Percentiles rank a stretch among this genome's conserved stretches.
phyloP scores from a whole-genome alignment of 2,797 vertebrate genomes.

The Coregonus sp. region DNA sequence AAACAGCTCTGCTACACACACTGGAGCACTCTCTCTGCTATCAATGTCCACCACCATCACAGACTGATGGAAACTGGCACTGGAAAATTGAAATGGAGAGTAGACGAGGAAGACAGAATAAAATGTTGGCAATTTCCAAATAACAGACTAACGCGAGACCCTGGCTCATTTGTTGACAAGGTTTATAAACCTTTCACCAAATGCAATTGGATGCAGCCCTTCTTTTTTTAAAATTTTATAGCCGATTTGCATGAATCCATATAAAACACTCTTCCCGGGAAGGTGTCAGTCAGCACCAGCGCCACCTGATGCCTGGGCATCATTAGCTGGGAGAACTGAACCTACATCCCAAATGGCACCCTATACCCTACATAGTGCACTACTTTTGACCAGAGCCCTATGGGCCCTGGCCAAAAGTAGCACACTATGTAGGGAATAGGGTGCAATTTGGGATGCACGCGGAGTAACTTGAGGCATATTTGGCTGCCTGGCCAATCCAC shows the following conservation, averaged over 20 bases:
- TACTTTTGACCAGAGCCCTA: not conserved
- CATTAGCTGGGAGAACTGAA: constrained; percentile 56
- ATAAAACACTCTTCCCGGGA: constrained; percentile 76
- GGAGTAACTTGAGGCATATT: constrained; percentile 46
- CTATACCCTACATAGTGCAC: not conserved
- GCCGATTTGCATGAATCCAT: constrained; percentile 87
- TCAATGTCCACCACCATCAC: constrained; percentile 70
- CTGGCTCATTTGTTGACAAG: constrained; percentile 68
- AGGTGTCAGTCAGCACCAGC: constrained; percentile 72
- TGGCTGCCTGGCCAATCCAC: constrained; percentile 32
- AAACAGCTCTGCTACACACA: constrained; percentile 50
- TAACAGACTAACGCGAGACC: constrained; percentile 39
- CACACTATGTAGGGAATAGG: not conserved
- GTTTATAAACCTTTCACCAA: constrained; percentile 69
- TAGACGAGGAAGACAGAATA: constrained; percentile 33
- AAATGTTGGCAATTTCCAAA: constrained; percentile 9
- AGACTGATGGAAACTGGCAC: constrained; percentile 58
- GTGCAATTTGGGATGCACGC: not conserved
- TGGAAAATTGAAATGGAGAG: constrained; percentile 57
- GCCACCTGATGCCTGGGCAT: constrained; percentile 80
- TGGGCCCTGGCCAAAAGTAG: not conserved
- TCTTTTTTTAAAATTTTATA: constrained; percentile 58
- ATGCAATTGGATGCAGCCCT: constrained; percentile 81
- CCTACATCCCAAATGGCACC: not conserved
- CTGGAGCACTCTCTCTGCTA: constrained; percentile 43